Base-by-base conservation (phyloP, 35 echinoderm and acorn worm genomes). In the Chiridota heheva region DNA sequence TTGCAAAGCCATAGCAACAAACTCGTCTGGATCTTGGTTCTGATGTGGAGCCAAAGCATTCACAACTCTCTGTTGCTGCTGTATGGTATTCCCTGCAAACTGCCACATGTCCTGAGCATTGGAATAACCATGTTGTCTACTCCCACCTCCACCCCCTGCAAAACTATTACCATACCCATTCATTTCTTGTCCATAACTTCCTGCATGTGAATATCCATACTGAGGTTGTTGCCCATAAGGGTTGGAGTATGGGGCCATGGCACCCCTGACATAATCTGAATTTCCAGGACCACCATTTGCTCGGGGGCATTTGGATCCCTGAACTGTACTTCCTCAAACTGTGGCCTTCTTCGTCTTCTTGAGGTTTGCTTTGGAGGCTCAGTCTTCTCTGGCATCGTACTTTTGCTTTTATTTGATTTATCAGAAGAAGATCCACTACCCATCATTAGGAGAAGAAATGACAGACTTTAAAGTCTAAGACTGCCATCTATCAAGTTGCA, bases 261-360 rank as follows among this genome's bases (percentile, higher is more conserved):
- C 47, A 80, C 44, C 42, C 44, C 69, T 72, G 35, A 44, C 49
- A 42, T 72, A 72, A 7, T 44, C 69, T 18, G 40, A n/a, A 40
- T 30, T 72, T 15, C 62, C 48, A 40, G 32, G 26, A 37, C 51
- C 37, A 75, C 39, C 31, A 51, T 40, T 62, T 43, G 57, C 29
- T 46, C 63, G 32, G 88, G 60, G 4, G 88, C 88, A 58, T 85
- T 86, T 27, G 88, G 88, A 46, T 91, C 88, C 24, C 69, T 42
- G 5, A 91, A 55, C 62, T 91, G 72, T 5, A 91, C 88, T 51
- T 91, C 88, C 36, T 91, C 81, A 81, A 91, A 91, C 18, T 91
- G 60, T 16, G 62, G 39, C 41, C 88, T 72, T 17, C 88, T 82
- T 71, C 82, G 67, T 38, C 67, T 47, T 30, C 51, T 47, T 7